Base-by-base conservation (phyloP, 2,797 vertebrate species). In the Acipenser oxyrinchus region DNA sequence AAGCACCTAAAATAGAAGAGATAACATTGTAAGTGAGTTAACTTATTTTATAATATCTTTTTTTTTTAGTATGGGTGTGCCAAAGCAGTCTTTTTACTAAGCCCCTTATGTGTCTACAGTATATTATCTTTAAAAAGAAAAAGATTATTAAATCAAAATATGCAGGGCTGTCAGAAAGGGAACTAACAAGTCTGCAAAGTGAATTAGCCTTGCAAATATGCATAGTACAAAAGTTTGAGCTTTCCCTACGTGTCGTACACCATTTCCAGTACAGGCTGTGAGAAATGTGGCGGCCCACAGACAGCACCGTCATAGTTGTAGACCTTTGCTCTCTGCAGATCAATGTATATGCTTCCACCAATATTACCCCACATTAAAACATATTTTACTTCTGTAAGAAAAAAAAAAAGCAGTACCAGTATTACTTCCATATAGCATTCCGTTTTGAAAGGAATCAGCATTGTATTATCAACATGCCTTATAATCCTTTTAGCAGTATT, bases 281-380 rank as follows among this genome's bases (percentile, higher is more conserved):
- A 83, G 72, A 90, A 94, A 69, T 71, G 77, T 59, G 81, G 68
- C 2, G 95, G 95, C 8, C 94, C 94, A 80, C 83, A 84, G 68
- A 95, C 75, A 13, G 94, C 83, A 12, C 87, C 85, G 0, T 91
- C 72, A 5, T 88, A 91, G 73, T 86, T 81, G 76, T 87, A 89
- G 70, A 96, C 82, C 13, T 85, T 87, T 6, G 93, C 83, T 75
- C 86, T 87, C 79, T 90, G 92, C 71, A 97, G 86, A 81, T 99
- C 95, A 5, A 93, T 52, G 10, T 90, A 84, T 73, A 83, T 92
- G 67, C 70, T 80, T 37, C 93, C 93, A 60, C 87, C 89, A 73
- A 94, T 82, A 75, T 97, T 95, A 15, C 96, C 96, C 95, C 97
- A 99, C 51, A 97, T 75, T 0, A 93, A 88, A 23, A 98, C 82